Base-by-base conservation (phyloP, 2,113 vertebrate genomes). In the Nematolebias whitei region DNA sequence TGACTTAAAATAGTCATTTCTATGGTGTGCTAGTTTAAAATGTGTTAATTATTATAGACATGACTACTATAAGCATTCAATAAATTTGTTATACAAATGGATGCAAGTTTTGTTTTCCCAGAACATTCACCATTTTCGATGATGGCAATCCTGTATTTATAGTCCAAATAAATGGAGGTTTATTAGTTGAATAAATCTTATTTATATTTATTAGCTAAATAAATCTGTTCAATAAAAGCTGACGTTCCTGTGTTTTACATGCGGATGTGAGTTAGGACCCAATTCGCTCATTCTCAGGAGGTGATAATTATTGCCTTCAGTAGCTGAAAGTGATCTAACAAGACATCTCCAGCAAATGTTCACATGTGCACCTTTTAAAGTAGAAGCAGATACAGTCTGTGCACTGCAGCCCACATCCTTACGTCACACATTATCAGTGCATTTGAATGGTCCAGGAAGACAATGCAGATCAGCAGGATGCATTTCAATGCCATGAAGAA, bases 361-460 rank as follows among this genome's bases (percentile, higher is more conserved):
- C 26, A 50, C 2, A 38, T 18, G 47, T 19, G 18, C 40, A 5
- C n/a, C 29, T 24, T 19, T 9, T 9, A 19, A 54, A 58, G 35
- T 32, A 16, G 68, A 63, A 18, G 2, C 39, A 53, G 45, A 62
- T 62, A 23, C n/a, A n/a, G n/a, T n/a, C n/a, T 38, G 26, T 18
- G 22, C 9, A 41, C n/a, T 39, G 6, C 14, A 53, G 4, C 40
- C 68, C 1, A 10, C 41, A 35, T 41, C 14, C 39, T 54, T 50
- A 63, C 38, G 55, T 13, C 9, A 24, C 14, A n/a, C 19, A 40
- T 44, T 29, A 48, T 53, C 12, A 49, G 7, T 60, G 35, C 63
- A 11, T 69, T 58, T 51, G 3, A 60, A 32, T 54, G 38, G 58
- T 50, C 1, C n/a, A 18, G 45, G 0, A 47, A 54, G 15, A 53